Evolutionary conservation across 2,888 invertebrate genomes (phyloP).

Genomic region (Cryptophagus acutangulus): DNA sequence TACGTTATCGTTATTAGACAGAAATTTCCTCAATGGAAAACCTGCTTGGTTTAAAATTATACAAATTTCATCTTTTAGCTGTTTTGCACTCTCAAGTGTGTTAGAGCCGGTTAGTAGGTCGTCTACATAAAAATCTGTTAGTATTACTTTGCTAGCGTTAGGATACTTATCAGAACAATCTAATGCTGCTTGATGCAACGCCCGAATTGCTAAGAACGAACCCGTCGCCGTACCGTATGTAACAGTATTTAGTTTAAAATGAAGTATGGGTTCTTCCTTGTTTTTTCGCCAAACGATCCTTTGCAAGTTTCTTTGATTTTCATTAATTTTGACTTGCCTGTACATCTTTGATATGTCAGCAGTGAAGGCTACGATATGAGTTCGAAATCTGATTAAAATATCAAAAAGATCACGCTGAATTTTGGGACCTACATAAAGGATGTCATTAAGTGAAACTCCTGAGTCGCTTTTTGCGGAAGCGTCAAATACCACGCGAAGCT

Average conservation of each 20-base stretch:
- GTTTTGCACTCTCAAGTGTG: background rate
- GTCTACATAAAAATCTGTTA: slow-evolving; percentile 17
- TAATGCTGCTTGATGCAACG: slow-evolving; percentile 2
- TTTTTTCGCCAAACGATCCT: background rate
- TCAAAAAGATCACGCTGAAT: no score
- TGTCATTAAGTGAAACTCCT: no score
- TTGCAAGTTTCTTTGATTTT: background rate
- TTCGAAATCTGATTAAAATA: no score
- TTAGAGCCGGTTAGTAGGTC: slow-evolving; percentile 15
- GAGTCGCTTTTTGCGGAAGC: no score
- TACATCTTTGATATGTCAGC: background rate
- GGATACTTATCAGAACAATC: background rate
- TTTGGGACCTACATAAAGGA: no score
- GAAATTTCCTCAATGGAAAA: slow-evolving; percentile 13
- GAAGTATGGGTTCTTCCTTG: background rate
- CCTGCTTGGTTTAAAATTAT: background rate
- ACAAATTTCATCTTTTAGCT: background rate
- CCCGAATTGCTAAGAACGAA: slow-evolving; percentile 9
- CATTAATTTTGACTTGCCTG: background rate
- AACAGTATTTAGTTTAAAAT: slow-evolving; percentile 10
- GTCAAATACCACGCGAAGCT: no score
- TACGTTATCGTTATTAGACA: slow-evolving; percentile 8
- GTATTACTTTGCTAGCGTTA: no score
- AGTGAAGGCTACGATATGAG: no score
- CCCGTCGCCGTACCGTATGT: slow-evolving; percentile 14